Percentiles rank a stretch among this genome's conserved stretches.
Conservation (phyloP, 2,797 vertebrate genomes). For the Urophycis tenuis region DNA sequence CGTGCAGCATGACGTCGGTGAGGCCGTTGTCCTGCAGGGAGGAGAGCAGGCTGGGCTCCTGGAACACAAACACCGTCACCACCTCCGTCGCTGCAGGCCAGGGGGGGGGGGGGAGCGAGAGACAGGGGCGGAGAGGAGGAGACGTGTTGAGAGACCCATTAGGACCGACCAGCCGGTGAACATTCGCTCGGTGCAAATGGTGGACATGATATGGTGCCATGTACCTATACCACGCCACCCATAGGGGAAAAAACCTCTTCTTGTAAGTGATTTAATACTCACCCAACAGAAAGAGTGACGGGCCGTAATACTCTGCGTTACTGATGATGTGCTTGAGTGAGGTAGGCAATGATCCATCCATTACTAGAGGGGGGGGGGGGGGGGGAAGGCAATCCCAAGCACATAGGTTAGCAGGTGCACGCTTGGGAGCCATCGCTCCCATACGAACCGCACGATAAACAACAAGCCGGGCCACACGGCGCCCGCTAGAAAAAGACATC, state of each 20-base stretch:
- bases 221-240: neutral
- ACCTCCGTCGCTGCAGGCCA: constrained; percentile 86
- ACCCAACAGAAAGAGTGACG: constrained; percentile 94
- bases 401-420: constrained; percentile 3
- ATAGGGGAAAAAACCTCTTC: constrained; percentile 1
- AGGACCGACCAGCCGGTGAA: constrained; percentile 14
- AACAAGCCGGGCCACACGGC: neutral
- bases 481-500: constrained; percentile 16
- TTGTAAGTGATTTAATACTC: constrained; percentile 47
- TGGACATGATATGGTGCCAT: constrained; percentile 1
- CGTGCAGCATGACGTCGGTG: constrained; percentile 95
- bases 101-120: constrained; percentile 18
- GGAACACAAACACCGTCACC: constrained; percentile 98
- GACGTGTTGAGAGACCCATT: neutral
- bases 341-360: constrained; percentile 97
- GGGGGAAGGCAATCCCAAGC: constrained; percentile 28
- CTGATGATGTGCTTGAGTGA: constrained; percentile 98
- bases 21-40: constrained; percentile 97
- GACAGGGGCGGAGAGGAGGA: neutral
- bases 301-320: constrained; percentile 97
- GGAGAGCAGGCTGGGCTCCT: constrained; percentile 94
- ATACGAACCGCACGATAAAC: constrained; percentile 11
- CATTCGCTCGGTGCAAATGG: too few relatives aligned
- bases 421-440: constrained; percentile 8
- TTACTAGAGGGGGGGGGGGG: constrained; percentile 71